Evolutionary conservation across 2,888 invertebrate species (phyloP), one percentile per base, ranked within the genome.

Genomic region (Protodeltote pygarga): DNA sequence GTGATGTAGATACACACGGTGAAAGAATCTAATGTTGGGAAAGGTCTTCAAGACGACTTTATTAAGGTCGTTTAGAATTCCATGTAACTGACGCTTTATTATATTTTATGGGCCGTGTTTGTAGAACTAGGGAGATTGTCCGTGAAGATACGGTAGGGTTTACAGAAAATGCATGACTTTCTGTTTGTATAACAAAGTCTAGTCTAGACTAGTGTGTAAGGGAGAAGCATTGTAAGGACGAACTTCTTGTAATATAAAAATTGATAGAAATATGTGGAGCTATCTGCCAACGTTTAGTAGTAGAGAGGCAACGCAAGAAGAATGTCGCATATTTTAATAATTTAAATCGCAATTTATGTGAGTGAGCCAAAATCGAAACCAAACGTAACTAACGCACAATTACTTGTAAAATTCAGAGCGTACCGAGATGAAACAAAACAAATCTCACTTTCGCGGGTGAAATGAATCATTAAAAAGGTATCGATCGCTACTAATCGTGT

Each of bases 401-500:
- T 65, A 59, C 55, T 35, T 54, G 55, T 58, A 55, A 52, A 72
- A 58, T 59, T 52, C 45, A 45, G 29, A 54, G 38, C 58, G 60
- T 73, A 70, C 65, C 59, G 65, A 67, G 70, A 70, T 51, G 51
- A 64, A 61, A 68, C 47, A 41, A 63, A 71, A 72, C 69, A 66
- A 72, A 73, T 71, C 66, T 78, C 72, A 77, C 79, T 81, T 83
- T 83, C 78, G 75, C 73, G 60, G 72, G 45, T 49, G 63, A 71
- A 72, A 66, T 71, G 72, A 78, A 74, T 74, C 67, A 70, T 76
- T 57, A 64, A 67, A 52, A 77, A 81, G 80, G 79, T 83, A 72
- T 77, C 76, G 75, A 71, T 67, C 63, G 68, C 79, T 80, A 79
- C 71, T 80, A 85, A 89, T 89, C 89, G 86, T 81, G 79, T 78